Conservation (phyloP, 1,140 invertebrate species). For the Drosophila fuyamai region DNA sequence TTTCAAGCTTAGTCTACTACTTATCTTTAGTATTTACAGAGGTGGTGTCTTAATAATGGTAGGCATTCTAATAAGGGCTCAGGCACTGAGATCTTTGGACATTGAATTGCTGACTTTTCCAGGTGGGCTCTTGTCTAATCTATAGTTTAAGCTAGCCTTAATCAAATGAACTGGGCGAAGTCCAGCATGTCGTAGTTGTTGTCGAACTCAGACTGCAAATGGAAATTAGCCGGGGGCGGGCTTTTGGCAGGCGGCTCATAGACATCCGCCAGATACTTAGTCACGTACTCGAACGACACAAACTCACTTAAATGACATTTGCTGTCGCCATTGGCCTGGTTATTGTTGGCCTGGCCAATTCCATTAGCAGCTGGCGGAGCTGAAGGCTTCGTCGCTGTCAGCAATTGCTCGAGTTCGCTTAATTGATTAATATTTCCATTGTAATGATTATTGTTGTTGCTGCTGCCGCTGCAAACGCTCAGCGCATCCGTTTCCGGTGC, state of each 20-base stretch:
- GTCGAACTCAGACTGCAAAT: conserved; percentile 59
- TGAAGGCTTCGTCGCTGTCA: conserved; percentile 27
- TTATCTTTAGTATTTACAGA: conserved; percentile 40
- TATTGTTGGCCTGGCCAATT: conserved; percentile 30
- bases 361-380: conserved; percentile 34
- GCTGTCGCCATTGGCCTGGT: conserved; percentile 14
- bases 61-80: conserved; percentile 44
- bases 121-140: conserved; percentile 14
- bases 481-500: conserved; percentile 67
- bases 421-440: conserved; percentile 73
- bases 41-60: conserved; percentile 38
- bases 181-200: conserved; percentile 77
- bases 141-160: not conserved
- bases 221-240: conserved; percentile 27
- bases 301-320: conserved; percentile 71
- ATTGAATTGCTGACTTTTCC: conserved; percentile 41
- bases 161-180: conserved; percentile 75
- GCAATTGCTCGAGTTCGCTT: conserved; percentile 76
- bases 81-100: conserved; percentile 74
- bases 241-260: conserved; percentile 54
- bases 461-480: conserved; percentile 62
- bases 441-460: conserved; percentile 29
- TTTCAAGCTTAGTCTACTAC: conserved; percentile 3
- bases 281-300: conserved; percentile 84
- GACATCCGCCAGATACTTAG: conserved; percentile 75